These are phyloP conservation scores for Tetramorium bicarinatum DNA, from an alignment of 2,888 invertebrate genomes.

Conservation along the genomic window DNA sequence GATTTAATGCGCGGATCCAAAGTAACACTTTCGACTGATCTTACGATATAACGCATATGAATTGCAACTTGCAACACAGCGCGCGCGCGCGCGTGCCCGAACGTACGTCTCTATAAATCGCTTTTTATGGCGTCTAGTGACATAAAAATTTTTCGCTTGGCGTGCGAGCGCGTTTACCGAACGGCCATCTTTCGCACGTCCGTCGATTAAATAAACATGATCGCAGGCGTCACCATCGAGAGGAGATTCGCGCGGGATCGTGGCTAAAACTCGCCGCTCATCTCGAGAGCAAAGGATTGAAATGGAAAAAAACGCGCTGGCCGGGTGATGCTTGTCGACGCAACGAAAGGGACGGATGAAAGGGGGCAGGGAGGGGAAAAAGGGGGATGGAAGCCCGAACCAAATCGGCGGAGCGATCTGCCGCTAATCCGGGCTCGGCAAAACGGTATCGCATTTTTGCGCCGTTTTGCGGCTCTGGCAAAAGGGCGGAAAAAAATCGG, in stretches of 20 bases:
- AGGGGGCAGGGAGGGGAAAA: neutral
- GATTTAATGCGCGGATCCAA: slow-evolving; percentile 14
- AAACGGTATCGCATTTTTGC: slow-evolving; percentile 84
- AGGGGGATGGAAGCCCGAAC: slow-evolving; percentile 53
- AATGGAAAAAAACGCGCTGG: slow-evolving; percentile 44
- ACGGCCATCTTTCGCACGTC: slow-evolving; percentile 52
- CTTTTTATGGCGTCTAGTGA: slow-evolving; percentile 38
- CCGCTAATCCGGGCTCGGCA: slow-evolving; percentile 79
- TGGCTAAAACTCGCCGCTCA: slow-evolving; percentile 56
- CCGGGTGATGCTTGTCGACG: slow-evolving; percentile 40
- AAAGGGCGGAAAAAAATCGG: slow-evolving; percentile 77
- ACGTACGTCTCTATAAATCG: slow-evolving; percentile 30
- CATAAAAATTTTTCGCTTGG: slow-evolving; percentile 44
- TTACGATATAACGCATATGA: slow-evolving; percentile 19
- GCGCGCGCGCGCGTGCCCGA: neutral
- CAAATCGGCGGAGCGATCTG: slow-evolving; percentile 77
- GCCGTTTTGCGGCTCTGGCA: slow-evolving; percentile 75
- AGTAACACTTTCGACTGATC: slow-evolving; percentile 26
- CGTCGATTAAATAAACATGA: slow-evolving; percentile 57
- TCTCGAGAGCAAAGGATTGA: slow-evolving; percentile 59
- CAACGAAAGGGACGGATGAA: slow-evolving; percentile 38
- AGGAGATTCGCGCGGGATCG: slow-evolving; percentile 56
- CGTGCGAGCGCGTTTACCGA: slow-evolving; percentile 23
- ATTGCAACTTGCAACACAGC: neutral
- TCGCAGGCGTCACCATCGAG: slow-evolving; percentile 55